A percentile compares a stretch with the other conserved stretches of the same genome.
Evolutionary conservation across 2,888 invertebrate species (phyloP).

Genomic region (Helobdella robusta): DNA sequence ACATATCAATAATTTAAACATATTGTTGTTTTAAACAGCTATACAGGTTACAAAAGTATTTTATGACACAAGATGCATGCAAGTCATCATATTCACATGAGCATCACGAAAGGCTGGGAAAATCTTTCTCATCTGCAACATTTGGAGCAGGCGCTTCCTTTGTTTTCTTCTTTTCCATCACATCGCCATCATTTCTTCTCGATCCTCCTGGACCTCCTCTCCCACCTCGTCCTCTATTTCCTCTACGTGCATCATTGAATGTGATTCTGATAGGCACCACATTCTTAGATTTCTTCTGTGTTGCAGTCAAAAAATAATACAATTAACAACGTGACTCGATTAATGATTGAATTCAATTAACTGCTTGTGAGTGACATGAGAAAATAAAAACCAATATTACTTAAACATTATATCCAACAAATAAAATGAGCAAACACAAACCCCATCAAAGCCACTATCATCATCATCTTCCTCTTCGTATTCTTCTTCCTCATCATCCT

Average conservation of each 20-base stretch:
- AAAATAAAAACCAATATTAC: too few species aligned
- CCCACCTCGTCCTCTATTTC: conserved; percentile 40
- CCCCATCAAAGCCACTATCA: conserved; percentile 10
- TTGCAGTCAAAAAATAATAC: not conserved
- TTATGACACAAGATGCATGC: too few species aligned
- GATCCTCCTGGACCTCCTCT: not conserved
- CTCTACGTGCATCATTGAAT: conserved; percentile 45
- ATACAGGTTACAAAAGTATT: too few species aligned
- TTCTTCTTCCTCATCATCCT: conserved; percentile 51
- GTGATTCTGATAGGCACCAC: conserved; percentile 46
- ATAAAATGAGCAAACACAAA: not conserved
- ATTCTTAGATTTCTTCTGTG: conserved; percentile 35
- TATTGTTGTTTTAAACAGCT: too few species aligned
- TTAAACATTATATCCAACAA: not conserved
- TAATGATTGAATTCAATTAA: not conserved
- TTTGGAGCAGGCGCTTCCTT: conserved; percentile 57
- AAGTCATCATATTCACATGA: too few species aligned
- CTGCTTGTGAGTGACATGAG: too few species aligned
- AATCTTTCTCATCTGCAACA: conserved; percentile 89
- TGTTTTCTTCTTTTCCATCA: not conserved
- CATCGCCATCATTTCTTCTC: not conserved
- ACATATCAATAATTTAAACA: too few species aligned
- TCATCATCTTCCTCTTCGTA: conserved; percentile 55
- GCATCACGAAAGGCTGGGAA: conserved; percentile 71
- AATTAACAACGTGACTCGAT: too few species aligned